Evolutionary conservation across 2,888 invertebrate genomes (phyloP), one percentile per base, ranked within the genome.

Genomic region (Spisula solida): DNA sequence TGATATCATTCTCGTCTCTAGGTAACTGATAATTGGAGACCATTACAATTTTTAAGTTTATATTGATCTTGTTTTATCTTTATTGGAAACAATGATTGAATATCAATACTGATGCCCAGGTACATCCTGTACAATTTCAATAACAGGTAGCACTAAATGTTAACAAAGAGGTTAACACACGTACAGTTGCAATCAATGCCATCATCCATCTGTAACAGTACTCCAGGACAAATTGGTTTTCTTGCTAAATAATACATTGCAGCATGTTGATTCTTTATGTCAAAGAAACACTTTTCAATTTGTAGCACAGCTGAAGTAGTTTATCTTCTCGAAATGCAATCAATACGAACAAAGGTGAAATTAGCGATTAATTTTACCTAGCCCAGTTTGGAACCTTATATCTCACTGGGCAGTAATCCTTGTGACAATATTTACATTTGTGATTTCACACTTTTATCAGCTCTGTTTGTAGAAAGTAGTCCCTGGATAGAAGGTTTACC

Each of bases 401-500:
- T 48, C 86, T 25, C 16, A 41, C 81, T n/a, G 81, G 48, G 60
- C 51, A 60, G 75, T 89, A 89, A 87, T 89, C 85, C 78, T 48
- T 87, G 55, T 41, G 85, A 56, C 83, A 90, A 90, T 90, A 90
- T 90, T 90, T 90, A 82, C 88, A 55, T 18, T 56, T 47, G 55
- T 70, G 87, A 90, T 90, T 87, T 87, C 81, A 70, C 87, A 56
- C 79, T 85, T 81, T 87, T 90, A 90, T 90, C 90, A 86, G 85
- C 41, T 51, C n/a, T 51, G 25, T 75, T 81, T n/a, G 79, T 51
- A 83, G 82, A 88, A 85, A 86, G 82, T 86, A 88, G 87, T 82
- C 78, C 70, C 48, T 51, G n/a, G 34, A 31, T 82, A 78, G 56
- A 66, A 84, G 55, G 87, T 56, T 78, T 56, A 47, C 25, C 29